Conservation (phyloP, 1,140 invertebrate genomes). For the Drosophila pandora region DNA sequence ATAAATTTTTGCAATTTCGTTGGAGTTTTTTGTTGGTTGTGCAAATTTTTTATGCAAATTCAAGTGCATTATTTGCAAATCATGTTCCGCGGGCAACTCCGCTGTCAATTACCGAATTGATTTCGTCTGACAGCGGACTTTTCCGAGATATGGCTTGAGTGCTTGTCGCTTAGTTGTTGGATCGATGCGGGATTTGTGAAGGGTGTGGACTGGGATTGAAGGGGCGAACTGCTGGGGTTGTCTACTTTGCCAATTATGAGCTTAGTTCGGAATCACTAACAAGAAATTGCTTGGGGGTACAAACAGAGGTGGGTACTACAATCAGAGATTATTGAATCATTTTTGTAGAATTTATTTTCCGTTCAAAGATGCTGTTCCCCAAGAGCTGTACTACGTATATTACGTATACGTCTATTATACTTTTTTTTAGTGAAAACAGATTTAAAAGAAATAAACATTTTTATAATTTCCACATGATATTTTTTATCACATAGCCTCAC, state of each 20-base stretch:
- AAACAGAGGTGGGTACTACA: background rate
- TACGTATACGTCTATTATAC: background rate
- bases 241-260: constrained; percentile 60
- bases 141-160: constrained; percentile 53
- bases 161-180: constrained; percentile 40
- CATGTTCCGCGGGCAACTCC: constrained; percentile 72
- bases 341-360: too few relatives aligned
- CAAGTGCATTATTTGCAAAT: constrained; percentile 83
- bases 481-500: background rate
- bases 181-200: background rate
- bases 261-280: constrained; percentile 52
- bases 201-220: constrained; percentile 5
- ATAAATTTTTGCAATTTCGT: constrained; percentile 55
- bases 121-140: constrained; percentile 20
- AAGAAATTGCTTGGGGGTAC: constrained; percentile 6
- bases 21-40: constrained; percentile 19
- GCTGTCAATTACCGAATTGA: constrained; percentile 72
- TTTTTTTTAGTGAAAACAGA: background rate
- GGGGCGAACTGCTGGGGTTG: constrained; percentile 2
- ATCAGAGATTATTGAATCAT: background rate
- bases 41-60: constrained; percentile 74
- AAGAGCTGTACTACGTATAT: too few relatives aligned
- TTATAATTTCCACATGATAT: too few relatives aligned
- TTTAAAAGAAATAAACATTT: too few relatives aligned
- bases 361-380: too few relatives aligned